Conservation (phyloP, 2,797 vertebrate genomes). For the Neopelma chrysocephalum region DNA sequence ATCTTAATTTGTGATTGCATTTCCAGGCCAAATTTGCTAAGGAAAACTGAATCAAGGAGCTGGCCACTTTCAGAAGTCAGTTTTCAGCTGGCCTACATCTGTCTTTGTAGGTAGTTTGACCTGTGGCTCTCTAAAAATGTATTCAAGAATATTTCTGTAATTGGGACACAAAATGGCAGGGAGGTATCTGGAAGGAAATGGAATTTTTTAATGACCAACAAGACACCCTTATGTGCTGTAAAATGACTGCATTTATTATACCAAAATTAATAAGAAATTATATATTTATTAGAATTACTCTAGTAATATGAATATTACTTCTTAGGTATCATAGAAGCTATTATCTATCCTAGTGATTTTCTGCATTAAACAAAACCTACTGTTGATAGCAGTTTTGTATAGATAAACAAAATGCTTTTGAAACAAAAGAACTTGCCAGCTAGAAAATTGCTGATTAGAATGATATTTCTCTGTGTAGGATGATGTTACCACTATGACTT, state of each 20-base stretch:
- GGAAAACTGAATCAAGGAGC: background rate
- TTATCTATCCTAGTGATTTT: background rate
- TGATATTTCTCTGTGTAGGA: background rate
- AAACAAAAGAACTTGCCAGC: background rate
- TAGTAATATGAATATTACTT: background rate
- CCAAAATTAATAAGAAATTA: background rate
- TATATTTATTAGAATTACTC: background rate
- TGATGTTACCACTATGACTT: background rate
- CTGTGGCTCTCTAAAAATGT: background rate
- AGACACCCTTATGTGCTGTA: background rate
- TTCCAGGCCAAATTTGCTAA: background rate
- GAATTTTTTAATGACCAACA: background rate
- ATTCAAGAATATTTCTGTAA: background rate
- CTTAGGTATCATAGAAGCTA: background rate
- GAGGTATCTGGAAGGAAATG: background rate
- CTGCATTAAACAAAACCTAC: background rate
- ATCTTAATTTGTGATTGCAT: background rate
- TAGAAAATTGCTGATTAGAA: background rate
- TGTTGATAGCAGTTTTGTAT: background rate
- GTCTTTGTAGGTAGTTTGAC: background rate
- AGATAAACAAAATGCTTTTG: background rate
- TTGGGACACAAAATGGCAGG: background rate
- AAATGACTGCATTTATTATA: background rate
- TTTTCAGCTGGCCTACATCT: background rate
- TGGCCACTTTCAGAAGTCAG: background rate